Evolutionary conservation across 30 jellyfish, hydroid and myxozoan genomes (phyloP).

Genomic region (Aurelia aurita): DNA sequence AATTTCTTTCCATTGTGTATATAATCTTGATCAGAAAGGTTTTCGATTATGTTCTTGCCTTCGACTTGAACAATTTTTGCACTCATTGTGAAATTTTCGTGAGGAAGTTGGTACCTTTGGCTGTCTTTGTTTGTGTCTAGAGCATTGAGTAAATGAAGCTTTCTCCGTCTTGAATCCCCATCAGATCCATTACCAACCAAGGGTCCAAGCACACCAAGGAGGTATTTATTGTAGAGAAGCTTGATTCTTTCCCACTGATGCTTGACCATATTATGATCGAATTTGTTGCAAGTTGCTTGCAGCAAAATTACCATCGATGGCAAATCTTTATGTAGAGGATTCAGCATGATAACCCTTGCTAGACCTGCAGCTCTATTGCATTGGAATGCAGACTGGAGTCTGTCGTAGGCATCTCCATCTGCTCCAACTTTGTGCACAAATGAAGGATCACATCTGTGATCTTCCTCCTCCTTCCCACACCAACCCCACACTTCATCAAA

Average conservation of each 20-base stretch:
- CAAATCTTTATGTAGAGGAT: slow-evolving; percentile 25
- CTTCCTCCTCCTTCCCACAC: neutral
- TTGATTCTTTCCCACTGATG: slow-evolving; percentile 6
- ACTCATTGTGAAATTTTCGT: slow-evolving; percentile 14
- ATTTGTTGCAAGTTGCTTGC: slow-evolving; percentile 37
- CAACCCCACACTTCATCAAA: neutral
- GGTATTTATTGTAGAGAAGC: neutral
- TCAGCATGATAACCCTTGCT: too few relatives aligned
- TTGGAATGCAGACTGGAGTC: neutral
- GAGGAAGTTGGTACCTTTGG: slow-evolving; percentile 6
- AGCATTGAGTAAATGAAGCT: slow-evolving; percentile 15
- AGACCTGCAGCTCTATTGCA: neutral
- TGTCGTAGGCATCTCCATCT: neutral
- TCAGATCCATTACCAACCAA: slow-evolving; percentile 67
- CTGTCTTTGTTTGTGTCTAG: neutral
- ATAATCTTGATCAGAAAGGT: slow-evolving; percentile 45
- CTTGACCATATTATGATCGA: neutral
- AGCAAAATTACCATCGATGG: slow-evolving; percentile 31
- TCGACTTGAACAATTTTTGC: neutral
- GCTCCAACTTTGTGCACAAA: neutral
- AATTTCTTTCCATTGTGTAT: slow-evolving; percentile 33
- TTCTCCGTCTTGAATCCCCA: slow-evolving; percentile 55
- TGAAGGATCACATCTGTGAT: neutral
- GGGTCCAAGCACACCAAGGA: slow-evolving; percentile 54
- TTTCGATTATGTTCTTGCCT: neutral